Percentiles rank a stretch among this genome's conserved stretches.
These are phyloP conservation scores for Apocheima hispidaria DNA, from an alignment of 2,888 invertebrate genomes.

Conservation along the genomic window DNA sequence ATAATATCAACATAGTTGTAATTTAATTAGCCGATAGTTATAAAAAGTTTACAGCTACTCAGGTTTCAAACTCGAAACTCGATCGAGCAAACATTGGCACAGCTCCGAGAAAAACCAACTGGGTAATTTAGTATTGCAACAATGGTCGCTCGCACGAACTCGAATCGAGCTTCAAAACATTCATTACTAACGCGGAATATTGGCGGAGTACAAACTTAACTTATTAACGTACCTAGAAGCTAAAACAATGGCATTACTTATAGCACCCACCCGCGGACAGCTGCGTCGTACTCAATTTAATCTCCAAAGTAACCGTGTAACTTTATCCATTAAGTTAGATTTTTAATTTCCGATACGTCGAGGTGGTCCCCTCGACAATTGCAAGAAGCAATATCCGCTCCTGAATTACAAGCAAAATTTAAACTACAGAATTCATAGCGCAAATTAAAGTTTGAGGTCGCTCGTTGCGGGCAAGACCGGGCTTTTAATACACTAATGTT, in stretches of 20 bases:
- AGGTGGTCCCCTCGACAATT: constrained; percentile 17
- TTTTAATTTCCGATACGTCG: constrained; percentile 41
- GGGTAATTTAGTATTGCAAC: constrained; percentile 5
- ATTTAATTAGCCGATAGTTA: constrained; percentile 48
- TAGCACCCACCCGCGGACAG: constrained; percentile 56
- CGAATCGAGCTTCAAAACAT: constrained; percentile 41
- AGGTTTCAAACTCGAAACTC: constrained; percentile 50
- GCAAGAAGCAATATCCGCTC: constrained; percentile 51
- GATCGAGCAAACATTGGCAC: constrained; percentile 32
- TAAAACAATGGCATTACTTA: constrained; percentile 63
- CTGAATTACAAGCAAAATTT: constrained; percentile 48
- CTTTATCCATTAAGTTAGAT: constrained; percentile 41
- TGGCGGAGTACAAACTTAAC: constrained; percentile 55
- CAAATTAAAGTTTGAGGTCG: constrained; percentile 51
- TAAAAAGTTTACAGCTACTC: constrained; percentile 58
- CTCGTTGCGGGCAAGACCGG: constrained; percentile 64
- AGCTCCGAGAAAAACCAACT: constrained; percentile 13
- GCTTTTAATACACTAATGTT: constrained; percentile 50
- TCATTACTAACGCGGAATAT: constrained; percentile 45
- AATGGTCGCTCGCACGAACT: constrained; percentile 24
- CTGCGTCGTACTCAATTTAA: constrained; percentile 53
- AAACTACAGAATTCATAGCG: constrained; percentile 46
- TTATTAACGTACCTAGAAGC: constrained; percentile 41
- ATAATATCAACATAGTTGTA: constrained; percentile 71
- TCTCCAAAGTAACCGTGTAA: constrained; percentile 55